Base-by-base conservation (phyloP, 2,797 vertebrate species). In the Trachurus trachurus region DNA sequence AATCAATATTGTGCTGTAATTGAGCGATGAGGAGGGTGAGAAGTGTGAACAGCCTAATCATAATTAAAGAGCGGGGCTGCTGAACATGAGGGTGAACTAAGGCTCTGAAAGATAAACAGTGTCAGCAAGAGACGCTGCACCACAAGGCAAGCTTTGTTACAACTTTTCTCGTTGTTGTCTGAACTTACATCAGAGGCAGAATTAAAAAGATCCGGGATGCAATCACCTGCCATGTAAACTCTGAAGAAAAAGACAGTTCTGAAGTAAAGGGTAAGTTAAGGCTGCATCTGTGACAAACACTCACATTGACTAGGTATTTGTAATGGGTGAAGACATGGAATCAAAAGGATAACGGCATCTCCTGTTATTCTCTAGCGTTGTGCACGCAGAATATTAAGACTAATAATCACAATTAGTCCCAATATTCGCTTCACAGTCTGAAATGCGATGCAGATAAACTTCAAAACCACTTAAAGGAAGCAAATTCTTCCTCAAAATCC, bases 1-100 rank as follows among this genome's bases (percentile, higher is more conserved):
- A 94, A 96, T 96, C 95, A 94, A 96, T 96, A 96, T 88, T 83
- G 86, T 85, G 93, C 94, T 93, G 92, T 96, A 96, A 96, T 96
- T 96, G 96, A 96, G 94, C 87, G 94, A 96, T 96, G 95, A 95
- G 94, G 92, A 92, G 93, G 94, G 91, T 90, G 91, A 95, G 89
- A 83, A 93, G 92, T 95, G 92, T 90, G 93, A 95, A 95, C 92
- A 91, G 92, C 89, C 94, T 95, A 96, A 96, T 96, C 93, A 95
- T 94, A 95, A 96, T 96, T 95, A 95, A 94, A 92, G 93, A 93
- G 91, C 49, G 21, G 85, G 85, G 88, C 90, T 81, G 88, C 88
- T 80, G 89, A 93, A 92, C 88, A 88, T 67, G 85, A 93, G 87
- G 81, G 80, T 80, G 81, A 89, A 87, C 83, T 66, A 64, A 86